phyloP scores from a whole-genome alignment of 2,797 vertebrate species.

The Carduelis carduelis region DNA sequence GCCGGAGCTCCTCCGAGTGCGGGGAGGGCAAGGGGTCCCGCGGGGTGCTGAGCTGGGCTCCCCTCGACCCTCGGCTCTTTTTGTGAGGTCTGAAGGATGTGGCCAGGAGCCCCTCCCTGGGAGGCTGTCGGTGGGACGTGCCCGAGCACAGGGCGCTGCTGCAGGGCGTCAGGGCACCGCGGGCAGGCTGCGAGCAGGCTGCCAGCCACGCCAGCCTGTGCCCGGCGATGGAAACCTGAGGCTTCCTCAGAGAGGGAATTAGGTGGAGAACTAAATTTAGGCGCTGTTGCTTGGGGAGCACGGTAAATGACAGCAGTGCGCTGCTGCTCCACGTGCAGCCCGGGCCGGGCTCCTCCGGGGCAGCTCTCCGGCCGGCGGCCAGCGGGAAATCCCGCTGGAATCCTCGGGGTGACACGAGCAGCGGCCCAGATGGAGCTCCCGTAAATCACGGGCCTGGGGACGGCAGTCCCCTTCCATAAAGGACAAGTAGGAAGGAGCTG shows the following conservation, averaged over 20 bases:
- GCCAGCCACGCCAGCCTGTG: neutral
- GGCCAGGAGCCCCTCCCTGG: fast-evolving
- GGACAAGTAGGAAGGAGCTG: neutral
- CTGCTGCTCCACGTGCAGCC: neutral
- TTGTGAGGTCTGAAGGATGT: fast-evolving
- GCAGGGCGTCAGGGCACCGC: neutral
- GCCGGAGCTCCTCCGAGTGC: neutral
- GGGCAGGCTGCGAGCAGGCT: fast-evolving
- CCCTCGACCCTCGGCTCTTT: fast-evolving
- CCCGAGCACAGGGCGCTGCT: fast-evolving
- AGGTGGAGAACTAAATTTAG: slow-evolving; percentile 3
- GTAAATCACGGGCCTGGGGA: neutral
- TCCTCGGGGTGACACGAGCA: neutral
- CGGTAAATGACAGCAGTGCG: neutral
- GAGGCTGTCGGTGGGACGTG: fast-evolving
- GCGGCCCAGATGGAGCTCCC: neutral
- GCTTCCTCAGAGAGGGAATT: neutral
- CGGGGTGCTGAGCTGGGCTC: neutral
- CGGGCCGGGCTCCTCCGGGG: fast-evolving
- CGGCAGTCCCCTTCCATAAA: neutral
- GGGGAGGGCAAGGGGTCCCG: neutral
- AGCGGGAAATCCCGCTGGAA: neutral
- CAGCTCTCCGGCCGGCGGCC: neutral
- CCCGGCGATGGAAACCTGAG: neutral
- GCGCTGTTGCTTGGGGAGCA: neutral